These are phyloP conservation scores for Bellardia pandia DNA, from an alignment of 2,888 invertebrate species.

Conservation along the genomic window DNA sequence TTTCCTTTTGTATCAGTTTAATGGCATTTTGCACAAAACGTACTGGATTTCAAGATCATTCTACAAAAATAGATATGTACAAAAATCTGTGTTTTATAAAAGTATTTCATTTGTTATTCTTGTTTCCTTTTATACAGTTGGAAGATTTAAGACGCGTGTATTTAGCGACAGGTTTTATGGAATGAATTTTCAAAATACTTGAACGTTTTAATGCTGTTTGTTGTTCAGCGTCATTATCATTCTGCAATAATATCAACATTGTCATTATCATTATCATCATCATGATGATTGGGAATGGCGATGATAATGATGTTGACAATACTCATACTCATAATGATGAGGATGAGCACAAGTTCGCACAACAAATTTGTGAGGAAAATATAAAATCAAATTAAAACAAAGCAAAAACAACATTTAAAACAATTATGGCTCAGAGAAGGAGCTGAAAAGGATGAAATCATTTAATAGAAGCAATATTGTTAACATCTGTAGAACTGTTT, in stretches of 20 bases:
- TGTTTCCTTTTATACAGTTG: slow-evolving; percentile 15
- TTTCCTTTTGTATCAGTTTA: background rate
- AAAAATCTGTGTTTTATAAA: slow-evolving; percentile 58
- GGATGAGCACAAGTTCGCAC: slow-evolving; percentile 71
- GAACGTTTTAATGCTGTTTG: slow-evolving; percentile 60
- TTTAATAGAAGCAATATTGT: background rate
- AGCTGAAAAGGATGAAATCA: slow-evolving; percentile 35
- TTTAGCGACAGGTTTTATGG: slow-evolving; percentile 72
- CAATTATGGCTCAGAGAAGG: slow-evolving; percentile 43
- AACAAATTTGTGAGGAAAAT: slow-evolving; percentile 63
- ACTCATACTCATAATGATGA: slow-evolving; percentile 47
- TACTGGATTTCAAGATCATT: slow-evolving; percentile 61
- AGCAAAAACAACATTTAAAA: slow-evolving; percentile 32
- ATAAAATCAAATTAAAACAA: slow-evolving; percentile 30
- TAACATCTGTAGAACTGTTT: background rate
- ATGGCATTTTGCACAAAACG: slow-evolving; percentile 17
- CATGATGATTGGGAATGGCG: background rate
- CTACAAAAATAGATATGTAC: slow-evolving; percentile 63
- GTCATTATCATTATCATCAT: slow-evolving; percentile 2
- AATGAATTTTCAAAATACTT: slow-evolving; percentile 67
- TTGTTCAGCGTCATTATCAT: slow-evolving; percentile 48
- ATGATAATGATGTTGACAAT: slow-evolving; percentile 41
- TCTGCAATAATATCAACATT: slow-evolving; percentile 26
- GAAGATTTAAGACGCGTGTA: slow-evolving; percentile 66
- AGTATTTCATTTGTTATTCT: slow-evolving; percentile 54